phyloP scores from a whole-genome alignment of 2,888 invertebrate species.

The Eilema griseolum region DNA sequence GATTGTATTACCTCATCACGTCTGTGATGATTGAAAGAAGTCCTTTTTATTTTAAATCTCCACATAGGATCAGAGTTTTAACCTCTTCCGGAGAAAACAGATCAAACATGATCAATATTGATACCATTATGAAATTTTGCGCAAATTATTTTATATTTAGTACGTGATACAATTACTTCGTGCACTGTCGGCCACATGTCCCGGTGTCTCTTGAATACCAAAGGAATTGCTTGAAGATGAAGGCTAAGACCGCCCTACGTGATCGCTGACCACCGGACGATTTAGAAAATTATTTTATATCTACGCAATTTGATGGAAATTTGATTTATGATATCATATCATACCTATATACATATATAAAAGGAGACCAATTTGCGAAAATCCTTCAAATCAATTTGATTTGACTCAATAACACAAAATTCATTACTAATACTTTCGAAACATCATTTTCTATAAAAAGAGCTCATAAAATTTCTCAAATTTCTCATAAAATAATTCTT shows the following conservation, averaged over 20 bases:
- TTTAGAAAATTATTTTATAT: conserved; percentile 63
- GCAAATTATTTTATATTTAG: conserved; percentile 53
- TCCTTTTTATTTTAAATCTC: background rate
- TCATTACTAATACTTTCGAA: background rate
- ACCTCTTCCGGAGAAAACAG: conserved; percentile 15
- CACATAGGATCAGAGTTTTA: background rate
- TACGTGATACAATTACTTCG: conserved; percentile 64
- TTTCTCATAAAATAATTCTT: no score
- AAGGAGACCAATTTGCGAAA: background rate
- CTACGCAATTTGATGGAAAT: conserved; percentile 45
- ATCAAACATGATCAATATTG: conserved; percentile 21
- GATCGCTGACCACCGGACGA: conserved; percentile 57
- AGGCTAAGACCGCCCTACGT: conserved; percentile 66
- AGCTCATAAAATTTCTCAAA: no score
- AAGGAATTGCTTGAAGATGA: conserved; percentile 61
- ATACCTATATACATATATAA: background rate
- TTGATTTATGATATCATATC: conserved; percentile 25
- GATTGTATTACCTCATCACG: background rate
- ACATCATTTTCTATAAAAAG: background rate
- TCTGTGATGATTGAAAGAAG: background rate
- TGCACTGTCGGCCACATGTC: conserved; percentile 54
- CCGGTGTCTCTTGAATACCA: conserved; percentile 52
- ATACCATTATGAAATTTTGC: conserved; percentile 46
- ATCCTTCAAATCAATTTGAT: background rate
- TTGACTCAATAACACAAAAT: background rate